Conservation (phyloP, 2,797 vertebrate genomes). For the Poecilia gillii region DNA sequence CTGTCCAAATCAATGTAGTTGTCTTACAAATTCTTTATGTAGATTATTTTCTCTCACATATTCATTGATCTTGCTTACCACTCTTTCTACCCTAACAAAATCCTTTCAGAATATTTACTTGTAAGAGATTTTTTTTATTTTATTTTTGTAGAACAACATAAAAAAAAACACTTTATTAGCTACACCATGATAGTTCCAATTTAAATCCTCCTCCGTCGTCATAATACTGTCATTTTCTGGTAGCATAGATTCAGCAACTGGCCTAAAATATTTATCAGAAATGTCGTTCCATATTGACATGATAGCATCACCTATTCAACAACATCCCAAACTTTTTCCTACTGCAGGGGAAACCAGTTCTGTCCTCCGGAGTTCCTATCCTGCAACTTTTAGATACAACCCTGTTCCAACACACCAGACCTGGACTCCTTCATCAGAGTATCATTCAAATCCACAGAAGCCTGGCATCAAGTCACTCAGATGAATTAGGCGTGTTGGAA, state of each 20-base stretch:
- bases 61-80: background rate
- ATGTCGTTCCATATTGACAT: background rate
- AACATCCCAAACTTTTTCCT: background rate
- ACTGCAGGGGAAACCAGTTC: background rate
- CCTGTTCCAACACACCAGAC: background rate
- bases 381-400: background rate
- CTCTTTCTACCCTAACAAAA: background rate
- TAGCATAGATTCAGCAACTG: background rate
- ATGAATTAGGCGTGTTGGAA: background rate
- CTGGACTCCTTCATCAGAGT: background rate
- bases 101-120: background rate
- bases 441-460: background rate
- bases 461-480: background rate
- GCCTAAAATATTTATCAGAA: background rate
- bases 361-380: background rate
- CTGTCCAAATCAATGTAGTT: conserved; percentile 25
- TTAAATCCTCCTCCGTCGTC: background rate
- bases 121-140: background rate
- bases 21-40: conserved; percentile 48
- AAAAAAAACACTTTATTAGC: background rate
- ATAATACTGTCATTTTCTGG: background rate
- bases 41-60: conserved; percentile 29
- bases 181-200: no score
- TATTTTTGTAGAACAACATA: background rate
- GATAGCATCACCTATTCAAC: background rate